Evolutionary conservation across 2,797 vertebrate species (phyloP).

Genomic region (Anisognathus igniventris): DNA sequence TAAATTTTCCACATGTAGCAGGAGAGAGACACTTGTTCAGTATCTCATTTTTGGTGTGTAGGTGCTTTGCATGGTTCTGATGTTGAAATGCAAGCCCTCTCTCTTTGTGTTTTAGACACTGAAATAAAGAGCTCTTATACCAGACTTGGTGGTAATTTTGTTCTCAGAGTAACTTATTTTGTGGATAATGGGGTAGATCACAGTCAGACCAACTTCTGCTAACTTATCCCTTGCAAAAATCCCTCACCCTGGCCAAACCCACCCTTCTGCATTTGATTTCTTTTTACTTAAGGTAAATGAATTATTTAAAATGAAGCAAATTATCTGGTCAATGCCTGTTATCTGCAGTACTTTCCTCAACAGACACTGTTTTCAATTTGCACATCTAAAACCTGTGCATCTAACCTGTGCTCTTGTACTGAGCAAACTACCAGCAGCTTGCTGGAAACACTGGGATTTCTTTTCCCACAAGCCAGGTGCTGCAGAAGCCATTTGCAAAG

Average conservation of each 20-base stretch:
- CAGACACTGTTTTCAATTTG: not conserved
- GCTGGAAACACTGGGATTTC: not conserved
- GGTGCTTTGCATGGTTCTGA: slow-evolving; percentile 52
- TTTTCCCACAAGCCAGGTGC: not conserved
- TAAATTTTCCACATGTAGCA: slow-evolving; percentile 9
- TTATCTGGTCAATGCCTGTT: not conserved
- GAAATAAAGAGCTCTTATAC: slow-evolving; percentile 68
- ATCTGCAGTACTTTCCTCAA: not conserved
- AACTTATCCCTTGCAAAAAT: not conserved
- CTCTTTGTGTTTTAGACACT: slow-evolving; percentile 45
- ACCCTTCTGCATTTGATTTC: not conserved
- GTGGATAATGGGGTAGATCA: not conserved
- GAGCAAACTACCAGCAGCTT: not conserved
- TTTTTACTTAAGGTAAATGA: not conserved
- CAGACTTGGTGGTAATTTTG: not conserved
- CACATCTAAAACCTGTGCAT: not conserved
- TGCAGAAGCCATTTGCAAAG: not conserved
- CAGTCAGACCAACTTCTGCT: not conserved
- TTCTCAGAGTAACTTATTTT: not conserved
- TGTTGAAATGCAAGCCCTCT: slow-evolving; percentile 49
- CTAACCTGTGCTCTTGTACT: not conserved
- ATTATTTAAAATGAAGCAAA: not conserved
- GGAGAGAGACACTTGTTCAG: not conserved
- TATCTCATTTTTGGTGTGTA: not conserved
- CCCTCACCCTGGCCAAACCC: not conserved